A percentile compares a stretch with the other conserved stretches of the same genome.
Evolutionary conservation across 2,113 vertebrate genomes (phyloP).

Genomic region (Microcebus jonahi): DNA sequence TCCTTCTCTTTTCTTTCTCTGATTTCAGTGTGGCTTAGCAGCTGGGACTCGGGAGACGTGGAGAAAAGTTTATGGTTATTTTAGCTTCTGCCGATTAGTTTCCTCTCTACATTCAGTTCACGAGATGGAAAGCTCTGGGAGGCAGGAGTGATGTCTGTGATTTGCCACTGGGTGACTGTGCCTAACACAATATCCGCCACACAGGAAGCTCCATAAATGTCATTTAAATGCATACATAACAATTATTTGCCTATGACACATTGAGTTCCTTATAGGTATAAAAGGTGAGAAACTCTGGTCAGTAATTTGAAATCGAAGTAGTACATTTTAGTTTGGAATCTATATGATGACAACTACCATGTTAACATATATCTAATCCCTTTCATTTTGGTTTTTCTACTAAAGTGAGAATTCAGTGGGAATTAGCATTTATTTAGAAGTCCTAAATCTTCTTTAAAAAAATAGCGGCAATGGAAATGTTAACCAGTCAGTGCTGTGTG

Average conservation of each 20-base stretch:
- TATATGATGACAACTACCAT: neutral
- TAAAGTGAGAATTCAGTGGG: neutral
- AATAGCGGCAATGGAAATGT: neutral
- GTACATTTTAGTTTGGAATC: neutral
- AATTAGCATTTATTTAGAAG: neutral
- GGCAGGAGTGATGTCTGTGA: neutral
- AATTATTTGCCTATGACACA: neutral
- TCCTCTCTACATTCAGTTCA: neutral
- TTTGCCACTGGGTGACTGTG: too few species aligned
- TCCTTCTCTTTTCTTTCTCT: neutral
- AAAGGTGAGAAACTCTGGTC: neutral
- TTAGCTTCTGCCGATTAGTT: neutral
- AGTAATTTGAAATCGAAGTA: neutral
- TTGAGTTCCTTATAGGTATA: neutral
- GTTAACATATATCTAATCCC: neutral
- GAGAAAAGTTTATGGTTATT: neutral
- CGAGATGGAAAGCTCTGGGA: neutral
- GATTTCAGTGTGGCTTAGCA: neutral
- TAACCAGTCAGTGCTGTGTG: neutral
- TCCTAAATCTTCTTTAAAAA: neutral
- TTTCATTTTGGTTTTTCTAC: neutral
- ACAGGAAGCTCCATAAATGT: neutral
- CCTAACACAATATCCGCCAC: too few species aligned
- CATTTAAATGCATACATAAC: neutral
- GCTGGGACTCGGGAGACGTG: neutral